Percentiles rank a stretch among this genome's conserved stretches.
Evolutionary conservation across 2,888 invertebrate genomes (phyloP).

Genomic region (Chrysolina americana): DNA sequence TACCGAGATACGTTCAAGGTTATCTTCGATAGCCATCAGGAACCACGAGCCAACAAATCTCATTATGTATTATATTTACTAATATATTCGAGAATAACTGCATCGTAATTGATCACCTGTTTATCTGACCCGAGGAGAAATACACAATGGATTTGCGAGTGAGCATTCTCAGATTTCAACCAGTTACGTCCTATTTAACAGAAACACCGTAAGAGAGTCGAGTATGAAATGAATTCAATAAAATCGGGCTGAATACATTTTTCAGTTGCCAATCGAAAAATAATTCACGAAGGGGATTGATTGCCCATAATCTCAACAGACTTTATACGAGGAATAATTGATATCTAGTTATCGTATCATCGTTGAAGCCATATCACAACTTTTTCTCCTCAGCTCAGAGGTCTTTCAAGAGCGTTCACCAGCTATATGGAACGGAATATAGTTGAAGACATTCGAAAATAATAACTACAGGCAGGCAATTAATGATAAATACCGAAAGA

Average conservation of each 20-base stretch:
- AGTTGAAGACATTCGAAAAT: not conserved
- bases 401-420: too few relatives aligned
- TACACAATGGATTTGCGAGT: constrained; percentile 2
- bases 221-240: not conserved
- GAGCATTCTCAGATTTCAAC: constrained; percentile 4
- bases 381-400: too few relatives aligned
- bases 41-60: not conserved
- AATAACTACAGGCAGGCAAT: not conserved
- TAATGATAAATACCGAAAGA: not conserved
- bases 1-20: not conserved
- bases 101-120: not conserved
- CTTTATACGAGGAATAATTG: too few relatives aligned
- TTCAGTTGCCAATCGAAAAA: too few relatives aligned
- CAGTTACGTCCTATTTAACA: constrained; percentile 10
- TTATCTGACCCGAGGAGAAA: constrained; percentile 5
- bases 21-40: not conserved
- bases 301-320: not conserved
- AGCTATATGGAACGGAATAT: too few relatives aligned
- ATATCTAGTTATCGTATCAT: not conserved
- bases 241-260: not conserved
- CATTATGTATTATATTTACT: not conserved
- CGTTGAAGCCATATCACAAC: not conserved
- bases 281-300: too few relatives aligned
- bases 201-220: constrained; percentile 8
- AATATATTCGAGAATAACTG: constrained; percentile 11